Base-by-base conservation (phyloP, 2,888 invertebrate genomes). In the Malacosoma neustria region DNA sequence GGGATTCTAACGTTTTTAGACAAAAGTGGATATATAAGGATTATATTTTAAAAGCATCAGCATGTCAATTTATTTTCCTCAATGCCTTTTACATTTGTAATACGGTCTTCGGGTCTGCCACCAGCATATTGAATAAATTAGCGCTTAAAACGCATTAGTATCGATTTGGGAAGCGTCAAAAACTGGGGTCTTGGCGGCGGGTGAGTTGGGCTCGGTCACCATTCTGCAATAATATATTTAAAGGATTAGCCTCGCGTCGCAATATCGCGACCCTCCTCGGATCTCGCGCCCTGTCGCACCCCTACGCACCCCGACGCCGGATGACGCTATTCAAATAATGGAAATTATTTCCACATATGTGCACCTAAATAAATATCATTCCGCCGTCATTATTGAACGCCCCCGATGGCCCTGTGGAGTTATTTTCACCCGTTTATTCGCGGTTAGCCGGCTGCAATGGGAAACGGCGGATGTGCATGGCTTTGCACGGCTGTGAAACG, bases 331-430 rank as follows among this genome's bases (percentile, higher is more conserved):
- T 80, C 80, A 80, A 84, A 84, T 81, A 82, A 82, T 81, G 80
- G 73, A 77, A 80, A 82, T 82, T 79, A 82, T 81, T 82, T 82
- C 76, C 82, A 82, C 82, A 82, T 82, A 82, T 81, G 81, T 75
- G 81, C 82, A 76, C 79, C 79, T 79, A 81, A 82, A 81, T 79
- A 82, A 82, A 82, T 79, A 81, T 77, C 72, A 79, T 81, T 71
- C 66, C 59, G 53, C 60, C 69, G 72, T 80, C 79, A 79, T 84
- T 82, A 81, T 73, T 73, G 71, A 63, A 65, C 74, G 59, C 69
- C 72, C 69, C 57, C 64, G 49, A 57, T 59, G 61, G 62, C 67
- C 56, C 59, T 72, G 70, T 71, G 55, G 61, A 75, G 72, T 57
- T 71, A 79, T 82, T 80, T 72, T 69, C 74, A 77, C 70, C 69